Conservation (phyloP, 2,113 vertebrate species). For the Otolemur garnettii region DNA sequence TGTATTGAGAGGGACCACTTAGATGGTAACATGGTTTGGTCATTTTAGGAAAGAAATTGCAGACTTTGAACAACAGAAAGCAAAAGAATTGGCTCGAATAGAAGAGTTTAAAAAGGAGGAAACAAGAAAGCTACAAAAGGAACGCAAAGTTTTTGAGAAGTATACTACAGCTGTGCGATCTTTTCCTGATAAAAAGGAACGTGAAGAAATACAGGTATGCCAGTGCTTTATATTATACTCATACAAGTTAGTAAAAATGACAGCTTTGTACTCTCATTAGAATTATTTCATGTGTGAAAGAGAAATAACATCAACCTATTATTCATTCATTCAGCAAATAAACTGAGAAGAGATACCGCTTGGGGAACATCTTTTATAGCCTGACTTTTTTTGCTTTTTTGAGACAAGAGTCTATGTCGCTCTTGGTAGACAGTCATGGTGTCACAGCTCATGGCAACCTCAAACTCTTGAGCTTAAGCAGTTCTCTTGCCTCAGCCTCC, state of each 20-base stretch:
- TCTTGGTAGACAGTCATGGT: too few relatives aligned
- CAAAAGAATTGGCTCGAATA: constrained; percentile 91
- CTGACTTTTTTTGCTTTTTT: background rate
- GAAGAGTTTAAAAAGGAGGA: constrained; percentile 95
- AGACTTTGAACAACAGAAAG: constrained; percentile 92
- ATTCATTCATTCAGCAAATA: constrained; percentile 44
- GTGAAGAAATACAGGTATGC: constrained; percentile 97
- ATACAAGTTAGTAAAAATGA: background rate
- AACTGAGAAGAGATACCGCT: background rate
- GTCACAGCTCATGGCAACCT: too few relatives aligned
- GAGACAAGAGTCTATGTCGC: too few relatives aligned
- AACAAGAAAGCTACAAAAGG: constrained; percentile 94
- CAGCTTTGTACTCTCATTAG: background rate
- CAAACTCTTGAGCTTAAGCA: too few relatives aligned
- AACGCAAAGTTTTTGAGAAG: constrained; percentile 95
- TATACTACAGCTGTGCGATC: constrained; percentile 91
- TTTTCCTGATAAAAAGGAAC: constrained; percentile 96
- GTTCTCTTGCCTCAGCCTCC: too few relatives aligned
- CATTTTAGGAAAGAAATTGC: constrained; percentile 92
- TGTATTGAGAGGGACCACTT: background rate
- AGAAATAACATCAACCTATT: background rate
- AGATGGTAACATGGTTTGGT: constrained; percentile 56
- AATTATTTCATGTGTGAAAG: constrained; percentile 27
- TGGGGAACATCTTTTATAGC: background rate
- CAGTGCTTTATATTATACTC: background rate